Base-by-base conservation (phyloP, 2,888 invertebrate genomes). In the Acanthococcus lagerstroemiae region DNA sequence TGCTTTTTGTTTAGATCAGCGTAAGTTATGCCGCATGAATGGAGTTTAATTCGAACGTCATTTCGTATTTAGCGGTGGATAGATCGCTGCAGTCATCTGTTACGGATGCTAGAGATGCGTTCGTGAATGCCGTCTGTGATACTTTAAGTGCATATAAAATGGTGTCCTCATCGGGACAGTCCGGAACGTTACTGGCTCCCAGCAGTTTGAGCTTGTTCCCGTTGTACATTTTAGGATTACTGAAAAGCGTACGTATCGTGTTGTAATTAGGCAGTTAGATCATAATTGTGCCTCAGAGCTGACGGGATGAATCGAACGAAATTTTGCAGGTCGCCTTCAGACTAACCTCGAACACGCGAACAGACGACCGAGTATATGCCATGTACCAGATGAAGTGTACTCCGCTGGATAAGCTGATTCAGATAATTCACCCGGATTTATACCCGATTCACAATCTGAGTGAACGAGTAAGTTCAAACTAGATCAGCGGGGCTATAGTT, bases 101-200 rank as follows among this genome's bases (percentile, higher is more conserved):
- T 74, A 81, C 87, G 6, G 97, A 99, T 77, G 96, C 97, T 0
- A 82, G 95, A 48, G 99, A 99, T 76, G 99, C 97, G 12, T 84
- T 99, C 66, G 88, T 95, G 71, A 97, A 95, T 79, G 95, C 93
- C 24, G 92, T 89, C 0, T 85, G 94, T 67, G 99, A 99, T 80
- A 87, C 90, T 69, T 77, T 93, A 57, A 83, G 84, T 69, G 84
- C 90, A 66, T 91, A 84, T 74, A 84, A 84, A 74, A 73, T 84
- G 67, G 78, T 83, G 71, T 76, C 80, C 15, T 76, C 78, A 67
- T 78, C 80, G 52, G 69, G 72, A 3, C 74, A 74, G 66, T 79
- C 80, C 3, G 83, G 86, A 56, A 69, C 70, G 12, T 80, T 97
- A 61, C 79, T 88, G 72, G 87, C 88, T 48, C 90, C 95, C 0